A percentile compares a stretch with the other conserved stretches of the same genome.
phyloP scores from a whole-genome alignment of 2,113 vertebrate genomes.

The Anolis carolinensis region DNA sequence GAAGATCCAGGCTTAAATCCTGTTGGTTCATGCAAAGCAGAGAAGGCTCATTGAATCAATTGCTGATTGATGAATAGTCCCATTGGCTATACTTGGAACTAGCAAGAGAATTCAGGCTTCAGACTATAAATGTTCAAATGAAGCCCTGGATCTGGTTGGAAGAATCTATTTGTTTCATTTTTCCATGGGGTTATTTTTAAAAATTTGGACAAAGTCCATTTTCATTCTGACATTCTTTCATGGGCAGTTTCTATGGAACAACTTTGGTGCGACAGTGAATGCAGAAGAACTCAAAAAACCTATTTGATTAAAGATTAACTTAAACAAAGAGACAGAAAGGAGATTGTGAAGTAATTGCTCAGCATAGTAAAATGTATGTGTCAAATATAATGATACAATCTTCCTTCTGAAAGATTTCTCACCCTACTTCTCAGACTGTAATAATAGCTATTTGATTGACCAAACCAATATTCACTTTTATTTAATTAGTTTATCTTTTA shows the following conservation, averaged over 20 bases:
- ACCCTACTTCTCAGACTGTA: background rate
- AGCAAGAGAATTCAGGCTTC: too few relatives aligned
- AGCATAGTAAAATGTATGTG: background rate
- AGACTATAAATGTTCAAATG: too few relatives aligned
- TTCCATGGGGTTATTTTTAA: too few relatives aligned
- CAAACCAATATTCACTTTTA: background rate
- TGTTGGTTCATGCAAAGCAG: too few relatives aligned
- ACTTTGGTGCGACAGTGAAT: background rate
- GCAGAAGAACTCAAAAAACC: background rate
- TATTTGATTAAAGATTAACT: background rate
- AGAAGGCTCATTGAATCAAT: too few relatives aligned
- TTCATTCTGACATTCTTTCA: background rate
- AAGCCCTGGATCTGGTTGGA: too few relatives aligned
- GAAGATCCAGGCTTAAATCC: too few relatives aligned
- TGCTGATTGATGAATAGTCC: too few relatives aligned
- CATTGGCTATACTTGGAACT: too few relatives aligned
- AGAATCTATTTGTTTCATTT: too few relatives aligned
- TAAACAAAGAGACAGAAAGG: background rate
- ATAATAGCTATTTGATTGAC: background rate
- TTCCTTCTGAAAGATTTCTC: background rate
- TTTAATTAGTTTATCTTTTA: background rate
- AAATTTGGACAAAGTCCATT: background rate
- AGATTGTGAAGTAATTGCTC: background rate
- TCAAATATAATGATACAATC: background rate
- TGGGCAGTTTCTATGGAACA: background rate